These are phyloP conservation scores for Ailuropoda melanoleuca DNA, from an alignment of 2,113 vertebrate genomes.

Conservation along the genomic window DNA sequence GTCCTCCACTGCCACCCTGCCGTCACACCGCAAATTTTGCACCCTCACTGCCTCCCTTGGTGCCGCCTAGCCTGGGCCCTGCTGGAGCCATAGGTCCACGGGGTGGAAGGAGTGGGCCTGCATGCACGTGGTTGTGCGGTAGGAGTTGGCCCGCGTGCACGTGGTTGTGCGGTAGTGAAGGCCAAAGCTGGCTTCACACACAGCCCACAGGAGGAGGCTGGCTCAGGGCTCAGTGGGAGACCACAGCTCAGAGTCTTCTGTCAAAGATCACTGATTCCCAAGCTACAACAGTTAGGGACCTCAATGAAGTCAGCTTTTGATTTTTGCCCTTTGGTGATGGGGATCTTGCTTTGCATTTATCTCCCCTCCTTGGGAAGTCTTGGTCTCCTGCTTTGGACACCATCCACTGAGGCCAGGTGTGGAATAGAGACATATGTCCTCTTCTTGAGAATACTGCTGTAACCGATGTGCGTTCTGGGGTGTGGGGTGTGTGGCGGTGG, in stretches of 20 bases:
- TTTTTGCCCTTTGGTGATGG: background rate
- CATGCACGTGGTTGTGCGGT: no score
- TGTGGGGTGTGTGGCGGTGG: background rate
- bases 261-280: background rate
- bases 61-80: background rate
- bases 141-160: background rate
- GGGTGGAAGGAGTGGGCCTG: background rate
- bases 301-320: background rate
- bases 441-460: background rate
- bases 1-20: background rate
- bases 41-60: background rate
- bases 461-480: background rate
- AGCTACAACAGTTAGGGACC: background rate
- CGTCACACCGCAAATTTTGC: background rate
- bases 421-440: background rate
- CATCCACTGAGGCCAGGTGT: background rate
- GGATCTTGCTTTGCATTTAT: background rate
- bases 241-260: background rate
- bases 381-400: background rate
- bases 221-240: background rate
- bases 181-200: no score
- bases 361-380: background rate
- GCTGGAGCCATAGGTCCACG: background rate
- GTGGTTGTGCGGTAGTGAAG: background rate
- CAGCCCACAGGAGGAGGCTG: background rate